Evolutionary conservation across 2,888 invertebrate genomes (phyloP).

Genomic region (Pimpla rufipes): DNA sequence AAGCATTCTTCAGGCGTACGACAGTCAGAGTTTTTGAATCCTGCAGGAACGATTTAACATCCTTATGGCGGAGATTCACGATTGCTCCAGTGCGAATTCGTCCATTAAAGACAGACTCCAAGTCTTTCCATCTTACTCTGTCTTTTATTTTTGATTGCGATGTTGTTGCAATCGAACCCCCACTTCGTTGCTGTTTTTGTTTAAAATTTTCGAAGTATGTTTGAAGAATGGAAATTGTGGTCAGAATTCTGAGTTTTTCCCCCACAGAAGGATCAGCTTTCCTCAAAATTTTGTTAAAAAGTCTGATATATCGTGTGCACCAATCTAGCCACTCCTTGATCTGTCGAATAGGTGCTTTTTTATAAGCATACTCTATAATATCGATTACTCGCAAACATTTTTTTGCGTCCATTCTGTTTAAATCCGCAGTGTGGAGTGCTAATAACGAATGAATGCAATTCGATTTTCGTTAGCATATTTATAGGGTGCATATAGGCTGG

Average conservation of each 20-base stretch:
- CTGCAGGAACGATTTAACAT: slow-evolving; percentile 33
- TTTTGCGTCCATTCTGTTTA: not conserved
- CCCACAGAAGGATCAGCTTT: no score
- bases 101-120: slow-evolving; percentile 32
- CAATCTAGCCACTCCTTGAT: no score
- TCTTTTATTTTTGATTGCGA: slow-evolving; percentile 3
- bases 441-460: not conserved
- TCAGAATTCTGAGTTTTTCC: no score
- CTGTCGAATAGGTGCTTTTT: no score
- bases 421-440: not conserved
- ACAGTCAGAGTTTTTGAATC: slow-evolving; percentile 31
- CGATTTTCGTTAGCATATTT: not conserved
- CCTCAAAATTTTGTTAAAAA: no score
- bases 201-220: no score
- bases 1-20: slow-evolving; percentile 43
- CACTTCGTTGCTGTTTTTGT: no score
- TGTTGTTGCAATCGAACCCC: not conserved
- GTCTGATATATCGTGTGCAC: no score
- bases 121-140: slow-evolving; percentile 34
- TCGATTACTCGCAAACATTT: no score
- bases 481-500: no score
- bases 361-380: no score
- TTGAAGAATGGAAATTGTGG: no score
- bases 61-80: slow-evolving; percentile 53
- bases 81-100: slow-evolving; percentile 54